Evolutionary conservation across 2,888 invertebrate genomes (phyloP), one percentile per base, ranked within the genome.

Genomic region (Lasiommata megera): DNA sequence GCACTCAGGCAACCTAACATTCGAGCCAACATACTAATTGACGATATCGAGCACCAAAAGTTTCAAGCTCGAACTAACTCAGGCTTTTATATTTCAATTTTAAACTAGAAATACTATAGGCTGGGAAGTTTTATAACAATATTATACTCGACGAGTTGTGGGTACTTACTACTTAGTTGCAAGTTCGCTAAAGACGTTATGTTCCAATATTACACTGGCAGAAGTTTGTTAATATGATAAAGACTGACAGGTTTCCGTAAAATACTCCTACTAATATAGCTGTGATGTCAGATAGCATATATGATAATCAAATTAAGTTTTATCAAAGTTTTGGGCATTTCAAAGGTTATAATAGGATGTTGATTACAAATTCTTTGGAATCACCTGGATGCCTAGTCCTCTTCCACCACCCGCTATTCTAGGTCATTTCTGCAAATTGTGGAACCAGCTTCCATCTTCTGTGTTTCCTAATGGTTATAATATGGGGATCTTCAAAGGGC

Each of bases 1-100:
- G 55, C 54, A 58, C 36, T 46, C 58, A 51, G 56, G 59, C 54
- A 38, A 59, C 48, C 56, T 61, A 62, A 60, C 64, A 65, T 70
- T 68, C 62, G 64, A 69, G 66, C 67, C 61, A 67, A 58, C 61
- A 73, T 74, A 80, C 80, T 88, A 89, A 88, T 88, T 88, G 85
- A 83, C 80, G 85, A 84, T 79, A 86, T 84, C 80, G 79, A 80
- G 76, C 76, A 73, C 79, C 80, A 70, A 68, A 80, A 81, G 80
- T 79, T 79, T 75, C 67, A 66, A 73, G 76, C 75, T 67, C 65
- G 61, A 71, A 67, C 75, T 68, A 85, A 86, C 80, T 86, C 80
- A 51, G 66, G 71, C 73, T 76, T 79, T 76, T 75, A 77, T 81
- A 84, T 82, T 80, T 73, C 76, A 81, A 83, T 84, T 86, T 87